phyloP scores from a whole-genome alignment of 92 coral and sea anemone species.

The Epizoanthus scotinus region DNA sequence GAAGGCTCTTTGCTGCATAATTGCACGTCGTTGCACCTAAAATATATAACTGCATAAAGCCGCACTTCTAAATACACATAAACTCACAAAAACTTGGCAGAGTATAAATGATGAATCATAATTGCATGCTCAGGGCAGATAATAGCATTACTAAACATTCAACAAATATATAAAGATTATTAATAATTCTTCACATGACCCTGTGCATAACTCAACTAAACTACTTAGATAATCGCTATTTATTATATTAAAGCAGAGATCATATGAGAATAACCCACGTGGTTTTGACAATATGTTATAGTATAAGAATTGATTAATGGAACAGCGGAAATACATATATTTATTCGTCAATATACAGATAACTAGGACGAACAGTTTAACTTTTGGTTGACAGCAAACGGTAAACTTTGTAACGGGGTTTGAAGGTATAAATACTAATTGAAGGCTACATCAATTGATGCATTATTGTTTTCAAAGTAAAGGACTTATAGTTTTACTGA shows the following conservation, averaged over 20 bases:
- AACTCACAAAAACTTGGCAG: background rate
- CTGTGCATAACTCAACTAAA: background rate
- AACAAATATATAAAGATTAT: background rate
- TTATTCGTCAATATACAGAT: too few relatives aligned
- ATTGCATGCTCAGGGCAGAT: background rate
- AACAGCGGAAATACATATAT: background rate
- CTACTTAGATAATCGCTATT: background rate
- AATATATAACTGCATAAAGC: background rate
- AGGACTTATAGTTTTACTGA: background rate
- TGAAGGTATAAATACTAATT: too few relatives aligned
- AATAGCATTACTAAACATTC: background rate
- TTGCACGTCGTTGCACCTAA: background rate
- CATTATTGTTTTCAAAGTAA: too few relatives aligned
- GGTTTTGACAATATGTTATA: background rate
- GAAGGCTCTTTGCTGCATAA: constrained; percentile 3
- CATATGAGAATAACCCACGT: background rate
- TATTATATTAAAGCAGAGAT: background rate
- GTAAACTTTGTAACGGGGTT: too few relatives aligned
- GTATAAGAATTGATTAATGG: background rate
- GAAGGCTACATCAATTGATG: too few relatives aligned
- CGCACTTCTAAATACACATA: too few relatives aligned
- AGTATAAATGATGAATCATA: background rate
- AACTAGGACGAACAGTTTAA: too few relatives aligned
- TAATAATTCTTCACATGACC: background rate
- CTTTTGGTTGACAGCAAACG: too few relatives aligned